phyloP scores from a whole-genome alignment of 1,140 invertebrate genomes.

The Copidosoma floridanum region DNA sequence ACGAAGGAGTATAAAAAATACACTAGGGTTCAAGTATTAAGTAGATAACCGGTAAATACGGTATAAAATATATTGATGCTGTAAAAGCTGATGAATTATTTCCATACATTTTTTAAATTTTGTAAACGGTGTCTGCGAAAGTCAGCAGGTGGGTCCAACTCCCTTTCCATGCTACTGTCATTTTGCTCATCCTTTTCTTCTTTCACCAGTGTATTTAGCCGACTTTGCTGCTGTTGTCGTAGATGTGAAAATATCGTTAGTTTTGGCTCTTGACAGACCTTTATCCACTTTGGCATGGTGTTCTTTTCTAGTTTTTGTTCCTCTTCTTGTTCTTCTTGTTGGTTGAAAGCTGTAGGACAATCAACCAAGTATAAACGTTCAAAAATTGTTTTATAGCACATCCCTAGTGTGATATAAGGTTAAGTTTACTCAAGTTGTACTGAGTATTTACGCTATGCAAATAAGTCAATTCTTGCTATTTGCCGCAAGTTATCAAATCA shows the following conservation, averaged over 20 bases:
- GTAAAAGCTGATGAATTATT: too few species aligned
- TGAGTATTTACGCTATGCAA: too few species aligned
- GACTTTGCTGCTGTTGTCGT: constrained; percentile 2
- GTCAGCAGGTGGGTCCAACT: constrained; percentile 46
- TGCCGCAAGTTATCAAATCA: too few species aligned
- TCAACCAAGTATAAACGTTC: too few species aligned
- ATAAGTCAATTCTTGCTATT: too few species aligned
- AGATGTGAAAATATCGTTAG: too few species aligned
- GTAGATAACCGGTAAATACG: background rate
- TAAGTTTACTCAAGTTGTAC: too few species aligned
- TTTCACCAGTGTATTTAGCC: constrained; percentile 18
- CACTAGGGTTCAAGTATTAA: background rate
- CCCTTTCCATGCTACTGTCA: constrained; percentile 51
- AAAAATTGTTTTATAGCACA: too few species aligned
- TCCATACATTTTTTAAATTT: constrained; percentile 50
- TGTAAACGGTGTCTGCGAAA: constrained; percentile 7
- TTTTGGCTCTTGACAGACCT: constrained; percentile 47
- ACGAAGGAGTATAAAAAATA: background rate
- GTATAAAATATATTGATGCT: background rate
- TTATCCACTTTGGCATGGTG: constrained; percentile 56
- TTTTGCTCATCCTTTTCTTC: constrained; percentile 41
- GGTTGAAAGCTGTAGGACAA: too few species aligned
- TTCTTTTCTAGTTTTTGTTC: too few species aligned
- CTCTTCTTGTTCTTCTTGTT: too few species aligned
- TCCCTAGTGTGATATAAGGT: too few species aligned